phyloP scores from a whole-genome alignment of 2,113 vertebrate genomes.

The Arothron firmamentum region DNA sequence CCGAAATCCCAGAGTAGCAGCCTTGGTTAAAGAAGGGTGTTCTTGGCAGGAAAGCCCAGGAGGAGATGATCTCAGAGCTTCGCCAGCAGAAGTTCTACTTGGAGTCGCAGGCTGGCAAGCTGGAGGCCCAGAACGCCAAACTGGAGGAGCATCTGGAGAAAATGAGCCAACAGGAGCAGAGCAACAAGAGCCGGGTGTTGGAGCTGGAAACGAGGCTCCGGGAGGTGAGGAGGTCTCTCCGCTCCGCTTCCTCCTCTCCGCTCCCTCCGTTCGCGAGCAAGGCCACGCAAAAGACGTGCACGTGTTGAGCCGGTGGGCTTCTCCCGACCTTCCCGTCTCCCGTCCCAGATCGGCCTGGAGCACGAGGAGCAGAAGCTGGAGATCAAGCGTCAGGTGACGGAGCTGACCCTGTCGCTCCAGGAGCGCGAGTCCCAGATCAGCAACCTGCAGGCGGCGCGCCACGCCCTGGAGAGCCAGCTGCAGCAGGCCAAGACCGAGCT shows the following conservation, averaged over 20 bases:
- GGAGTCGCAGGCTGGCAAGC: conserved; percentile 95
- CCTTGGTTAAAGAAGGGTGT: conserved; percentile 9
- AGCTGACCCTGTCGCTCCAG: conserved; percentile 91
- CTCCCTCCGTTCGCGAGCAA: neutral
- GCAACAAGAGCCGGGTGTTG: conserved; percentile 86
- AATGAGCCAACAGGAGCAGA: conserved; percentile 94
- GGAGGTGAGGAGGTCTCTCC: conserved; percentile 77
- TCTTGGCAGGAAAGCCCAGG: conserved; percentile 91
- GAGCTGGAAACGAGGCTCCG: conserved; percentile 89
- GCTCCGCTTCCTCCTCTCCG: neutral
- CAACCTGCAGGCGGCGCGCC: conserved; percentile 85
- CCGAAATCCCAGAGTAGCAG: too few species aligned
- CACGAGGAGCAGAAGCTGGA: conserved; percentile 95
- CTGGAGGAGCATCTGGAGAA: conserved; percentile 97
- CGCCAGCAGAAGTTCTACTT: conserved; percentile 99
- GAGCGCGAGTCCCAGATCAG: conserved; percentile 93
- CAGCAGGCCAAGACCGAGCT: conserved; percentile 94
- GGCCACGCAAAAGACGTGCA: too few species aligned
- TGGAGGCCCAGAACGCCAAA: conserved; percentile 97
- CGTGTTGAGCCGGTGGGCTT: too few species aligned
- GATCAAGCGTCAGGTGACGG: conserved; percentile 90
- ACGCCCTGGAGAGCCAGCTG: conserved; percentile 89
- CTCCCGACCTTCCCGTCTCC: conserved; percentile 4
- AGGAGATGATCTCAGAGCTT: conserved; percentile 99
- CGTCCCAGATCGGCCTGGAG: conserved; percentile 85